phyloP scores from a whole-genome alignment of 2,113 vertebrate species.

The Pogonocichla stellata region DNA sequence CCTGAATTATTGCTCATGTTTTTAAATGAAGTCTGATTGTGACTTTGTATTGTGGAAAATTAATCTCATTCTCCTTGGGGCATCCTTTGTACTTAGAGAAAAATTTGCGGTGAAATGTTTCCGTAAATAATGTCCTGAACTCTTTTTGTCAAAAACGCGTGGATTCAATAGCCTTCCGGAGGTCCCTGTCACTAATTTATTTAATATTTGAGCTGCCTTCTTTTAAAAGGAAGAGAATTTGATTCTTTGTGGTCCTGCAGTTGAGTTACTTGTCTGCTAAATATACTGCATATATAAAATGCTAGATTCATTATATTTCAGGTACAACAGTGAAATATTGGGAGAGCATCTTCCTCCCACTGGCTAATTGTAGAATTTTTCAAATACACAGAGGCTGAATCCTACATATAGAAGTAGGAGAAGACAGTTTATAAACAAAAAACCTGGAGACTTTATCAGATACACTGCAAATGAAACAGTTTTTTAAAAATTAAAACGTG shows the following conservation, averaged over 20 bases:
- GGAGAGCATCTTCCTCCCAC: neutral
- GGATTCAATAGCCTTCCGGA: neutral
- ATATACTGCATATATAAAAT: neutral
- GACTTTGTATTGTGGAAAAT: neutral
- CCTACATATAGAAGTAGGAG: neutral
- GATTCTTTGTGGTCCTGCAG: neutral
- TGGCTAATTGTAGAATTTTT: neutral
- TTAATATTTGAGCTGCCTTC: neutral
- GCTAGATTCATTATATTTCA: neutral
- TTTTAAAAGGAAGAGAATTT: neutral
- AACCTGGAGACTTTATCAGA: neutral
- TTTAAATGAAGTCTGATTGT: neutral
- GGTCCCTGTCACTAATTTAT: neutral
- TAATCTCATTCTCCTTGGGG: neutral
- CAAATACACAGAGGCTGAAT: neutral
- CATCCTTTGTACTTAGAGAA: neutral
- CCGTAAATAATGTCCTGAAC: neutral
- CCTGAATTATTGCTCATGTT: neutral
- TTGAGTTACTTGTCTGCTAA: neutral
- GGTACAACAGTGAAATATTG: neutral
- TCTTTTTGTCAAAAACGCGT: neutral
- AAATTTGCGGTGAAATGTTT: neutral
- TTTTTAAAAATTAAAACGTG: fast-evolving
- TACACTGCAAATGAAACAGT: neutral
- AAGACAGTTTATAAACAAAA: neutral